phyloP scores from a whole-genome alignment of 2,888 invertebrate species.

The Resseliella maxima region DNA sequence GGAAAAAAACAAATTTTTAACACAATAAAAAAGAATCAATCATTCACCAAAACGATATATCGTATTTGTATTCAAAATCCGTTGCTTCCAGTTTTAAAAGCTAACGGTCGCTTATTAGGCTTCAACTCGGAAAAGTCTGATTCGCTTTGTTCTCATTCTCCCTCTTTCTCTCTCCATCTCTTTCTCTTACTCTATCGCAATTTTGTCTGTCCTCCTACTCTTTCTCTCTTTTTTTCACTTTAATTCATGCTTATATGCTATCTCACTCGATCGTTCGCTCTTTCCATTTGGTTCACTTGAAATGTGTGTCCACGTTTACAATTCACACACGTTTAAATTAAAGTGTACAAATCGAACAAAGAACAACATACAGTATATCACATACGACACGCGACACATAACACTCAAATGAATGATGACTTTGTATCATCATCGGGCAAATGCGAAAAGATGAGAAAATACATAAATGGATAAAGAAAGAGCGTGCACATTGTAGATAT shows the following conservation, averaged over 20 bases:
- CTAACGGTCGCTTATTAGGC: not conserved
- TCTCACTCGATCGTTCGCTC: not conserved
- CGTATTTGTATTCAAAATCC: not conserved
- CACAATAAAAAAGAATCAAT: not conserved
- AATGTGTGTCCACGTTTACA: not conserved
- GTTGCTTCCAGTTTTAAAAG: not conserved
- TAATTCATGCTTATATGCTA: no score
- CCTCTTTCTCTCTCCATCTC: no score
- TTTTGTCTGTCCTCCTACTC: no score
- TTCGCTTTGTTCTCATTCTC: no score
- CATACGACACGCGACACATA: not conserved
- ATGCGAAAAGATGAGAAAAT: not conserved
- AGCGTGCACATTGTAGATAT: not conserved
- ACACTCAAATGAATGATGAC: not conserved
- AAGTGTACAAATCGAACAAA: conserved; percentile 10
- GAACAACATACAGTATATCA: conserved; percentile 19
- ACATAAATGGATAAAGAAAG: not conserved
- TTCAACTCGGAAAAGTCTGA: no score
- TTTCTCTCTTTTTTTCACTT: no score
- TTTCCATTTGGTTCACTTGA: not conserved
- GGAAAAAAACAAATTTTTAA: conserved; percentile 1
- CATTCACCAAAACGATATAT: not conserved
- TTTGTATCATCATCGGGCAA: not conserved
- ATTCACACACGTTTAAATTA: not conserved
- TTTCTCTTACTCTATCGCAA: no score